Percentiles rank a stretch among this genome's conserved stretches.
These are phyloP conservation scores for Camponotus pennsylvanicus DNA, from an alignment of 1,140 invertebrate species.

Conservation along the genomic window DNA sequence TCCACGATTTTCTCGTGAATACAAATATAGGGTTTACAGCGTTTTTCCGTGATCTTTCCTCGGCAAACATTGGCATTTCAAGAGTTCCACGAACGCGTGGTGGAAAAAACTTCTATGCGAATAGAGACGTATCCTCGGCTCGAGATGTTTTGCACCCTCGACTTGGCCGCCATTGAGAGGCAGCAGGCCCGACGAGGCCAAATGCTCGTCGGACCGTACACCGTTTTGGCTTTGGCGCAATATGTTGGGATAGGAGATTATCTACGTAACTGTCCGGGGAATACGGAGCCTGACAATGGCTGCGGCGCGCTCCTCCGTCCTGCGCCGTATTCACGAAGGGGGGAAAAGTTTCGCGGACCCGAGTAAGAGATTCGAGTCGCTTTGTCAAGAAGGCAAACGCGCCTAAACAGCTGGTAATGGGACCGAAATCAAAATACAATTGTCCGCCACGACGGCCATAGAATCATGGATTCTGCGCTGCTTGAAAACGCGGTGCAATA, in stretches of 20 bases:
- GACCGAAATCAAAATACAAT: slow-evolving; percentile 83
- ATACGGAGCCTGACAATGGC: slow-evolving; percentile 22
- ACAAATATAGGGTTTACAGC: not conserved
- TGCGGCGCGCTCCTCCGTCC: slow-evolving; percentile 41
- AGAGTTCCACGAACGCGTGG: not conserved
- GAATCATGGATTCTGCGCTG: not conserved
- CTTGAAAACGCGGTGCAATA: not conserved
- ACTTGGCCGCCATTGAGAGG: not conserved
- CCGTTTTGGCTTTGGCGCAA: slow-evolving; percentile 83
- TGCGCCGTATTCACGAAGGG: slow-evolving; percentile 53
- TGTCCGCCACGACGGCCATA: slow-evolving; percentile 64
- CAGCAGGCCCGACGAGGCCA: slow-evolving; percentile 45
- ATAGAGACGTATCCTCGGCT: slow-evolving; percentile 23
- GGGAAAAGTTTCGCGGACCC: slow-evolving; percentile 37
- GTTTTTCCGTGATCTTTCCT: not conserved
- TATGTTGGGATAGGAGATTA: slow-evolving; percentile 81
- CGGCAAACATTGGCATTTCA: not conserved
- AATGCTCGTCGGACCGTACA: slow-evolving; percentile 78
- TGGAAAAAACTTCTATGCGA: not conserved
- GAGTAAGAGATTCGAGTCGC: slow-evolving; percentile 81
- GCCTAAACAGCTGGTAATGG: slow-evolving; percentile 83
- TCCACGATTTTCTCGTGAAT: not conserved
- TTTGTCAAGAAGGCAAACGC: slow-evolving; percentile 86
- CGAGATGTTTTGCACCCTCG: slow-evolving; percentile 42
- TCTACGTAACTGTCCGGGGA: slow-evolving; percentile 81